Base-by-base conservation (phyloP, 2,797 vertebrate genomes). In the Pseudochaenichthys georgianus region DNA sequence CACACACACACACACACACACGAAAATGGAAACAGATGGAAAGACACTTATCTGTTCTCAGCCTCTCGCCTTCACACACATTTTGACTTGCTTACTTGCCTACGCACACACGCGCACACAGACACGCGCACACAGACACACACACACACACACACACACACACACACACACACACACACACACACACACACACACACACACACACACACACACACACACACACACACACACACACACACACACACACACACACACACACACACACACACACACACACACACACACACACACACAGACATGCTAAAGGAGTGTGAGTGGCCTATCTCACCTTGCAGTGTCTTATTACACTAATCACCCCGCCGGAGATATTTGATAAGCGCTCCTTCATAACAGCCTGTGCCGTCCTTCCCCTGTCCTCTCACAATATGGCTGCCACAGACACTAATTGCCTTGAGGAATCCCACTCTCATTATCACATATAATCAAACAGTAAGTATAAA, bases 401-500 rank as follows among this genome's bases (percentile, higher is more conserved):
- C 41, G 91, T 92, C 91, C 93, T 92, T 94, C 90, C 84, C 81
- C 80, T 84, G 90, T 94, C 92, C 91, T 93, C 90, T 91, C 82
- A 78, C 92, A 94, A 94, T 92, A 93, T 93, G 92, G 90, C 92
- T 80, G 87, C 87, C 63, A 13, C 89, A 90, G 81, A 89, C 89
- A 84, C 85, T 93, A 93, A 93, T 94, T 92, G 93, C 91, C 90
- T 85, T 87, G 87, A 94, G 91, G 92, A 94, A 91, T 91, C 85
- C 87, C 83, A 70, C 88, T 91, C 88, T 91, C 91, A 94, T 94
- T 93, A 94, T 94, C 92, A 93, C 93, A 91, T 92, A 89, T 92
- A 94, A 94, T 93, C 92, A 93, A 93, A 93, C 91, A 91, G 92
- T 93, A 94, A 93, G 93, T 93, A 94, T 90, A 91, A 93, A 94